Evolutionary conservation across 2,113 vertebrate species (phyloP), one percentile per base, ranked within the genome.

Genomic region (Equus przewalskii): DNA sequence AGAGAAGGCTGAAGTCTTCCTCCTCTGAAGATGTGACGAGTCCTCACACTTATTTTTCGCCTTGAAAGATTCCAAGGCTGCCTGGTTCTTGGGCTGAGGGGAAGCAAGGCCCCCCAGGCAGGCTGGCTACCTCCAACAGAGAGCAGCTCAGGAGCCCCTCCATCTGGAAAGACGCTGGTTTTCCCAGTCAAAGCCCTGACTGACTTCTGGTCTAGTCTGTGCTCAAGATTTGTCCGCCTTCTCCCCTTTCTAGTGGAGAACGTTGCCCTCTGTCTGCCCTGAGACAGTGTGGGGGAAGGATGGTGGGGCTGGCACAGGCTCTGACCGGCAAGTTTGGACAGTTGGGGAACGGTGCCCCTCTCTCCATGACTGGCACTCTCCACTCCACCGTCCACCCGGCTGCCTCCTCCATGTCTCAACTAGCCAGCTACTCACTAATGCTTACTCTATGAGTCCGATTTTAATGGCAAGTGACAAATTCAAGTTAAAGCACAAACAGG

Each of bases 241-340:
- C 21, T 54, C n/a, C 58, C 33, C 16, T 62, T 44, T 9, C 60
- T 16, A 3, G 46, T 18, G n/a, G 46, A 15, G 41, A 60, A 16
- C 4, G 2, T 2, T 0, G 19, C 13, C 41, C 56, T 41, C 0
- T 6, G 2, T 54, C 30, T 54, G 69, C 36, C 10, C 0, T 0
- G 2, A 11, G 26, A 1, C n/a, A 3, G 24, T 5, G 15, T 12
- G 12, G 36, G 54, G 19, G 51, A 26, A 26, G 73, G 79, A 6
- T 4, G 58, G 21, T 3, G 33, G 33, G 72, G 22, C 33, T 1
- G 3, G 60, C 49, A 1, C 33, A 5, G 64, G 70, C 83, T 69
- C 65, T 30, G 51, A 26, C 30, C 3, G 0, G 67, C 70, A 14
- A 56, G 75, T 15, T 6, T 54, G 41, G 24, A n/a, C 15, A 7